These are phyloP conservation scores for Standfussiana lucernea DNA, from an alignment of 2,888 invertebrate genomes.

Conservation along the genomic window DNA sequence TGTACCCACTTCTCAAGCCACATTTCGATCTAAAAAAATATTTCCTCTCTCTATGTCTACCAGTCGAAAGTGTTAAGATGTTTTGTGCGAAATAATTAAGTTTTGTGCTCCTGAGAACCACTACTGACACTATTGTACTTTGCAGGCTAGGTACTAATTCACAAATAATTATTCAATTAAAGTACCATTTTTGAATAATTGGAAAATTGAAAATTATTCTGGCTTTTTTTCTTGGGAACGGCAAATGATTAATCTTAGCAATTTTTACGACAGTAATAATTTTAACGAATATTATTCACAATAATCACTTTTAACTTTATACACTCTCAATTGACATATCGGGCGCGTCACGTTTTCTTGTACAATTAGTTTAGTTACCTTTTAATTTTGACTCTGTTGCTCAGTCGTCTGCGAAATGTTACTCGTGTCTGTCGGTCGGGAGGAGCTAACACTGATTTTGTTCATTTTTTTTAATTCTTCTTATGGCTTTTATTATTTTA, in stretches of 20 bases:
- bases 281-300: constrained; percentile 78
- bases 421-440: constrained; percentile 54
- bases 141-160: constrained; percentile 81
- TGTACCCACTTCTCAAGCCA: constrained; percentile 33
- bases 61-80: constrained; percentile 45
- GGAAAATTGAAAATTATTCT: constrained; percentile 39
- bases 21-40: constrained; percentile 48
- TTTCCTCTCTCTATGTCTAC: constrained; percentile 58
- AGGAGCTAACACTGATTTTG: constrained; percentile 13
- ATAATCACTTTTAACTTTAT: constrained; percentile 84
- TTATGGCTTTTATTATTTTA: neutral
- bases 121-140: constrained; percentile 86
- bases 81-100: constrained; percentile 74
- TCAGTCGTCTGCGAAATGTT: constrained; percentile 75
- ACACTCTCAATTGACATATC: constrained; percentile 90
- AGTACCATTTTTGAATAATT: constrained; percentile 49
- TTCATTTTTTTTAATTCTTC: neutral
- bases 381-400: constrained; percentile 76
- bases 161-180: constrained; percentile 58
- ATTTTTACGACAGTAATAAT: constrained; percentile 72
- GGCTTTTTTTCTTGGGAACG: constrained; percentile 48
- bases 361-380: constrained; percentile 83
- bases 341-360: constrained; percentile 87
- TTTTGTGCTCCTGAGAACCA: constrained; percentile 67
- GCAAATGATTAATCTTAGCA: constrained; percentile 66